A percentile compares a stretch with the other conserved stretches of the same genome.
Conservation (phyloP, 53 echinoderm and acorn worm genomes). For the Echinarachnius parma region DNA sequence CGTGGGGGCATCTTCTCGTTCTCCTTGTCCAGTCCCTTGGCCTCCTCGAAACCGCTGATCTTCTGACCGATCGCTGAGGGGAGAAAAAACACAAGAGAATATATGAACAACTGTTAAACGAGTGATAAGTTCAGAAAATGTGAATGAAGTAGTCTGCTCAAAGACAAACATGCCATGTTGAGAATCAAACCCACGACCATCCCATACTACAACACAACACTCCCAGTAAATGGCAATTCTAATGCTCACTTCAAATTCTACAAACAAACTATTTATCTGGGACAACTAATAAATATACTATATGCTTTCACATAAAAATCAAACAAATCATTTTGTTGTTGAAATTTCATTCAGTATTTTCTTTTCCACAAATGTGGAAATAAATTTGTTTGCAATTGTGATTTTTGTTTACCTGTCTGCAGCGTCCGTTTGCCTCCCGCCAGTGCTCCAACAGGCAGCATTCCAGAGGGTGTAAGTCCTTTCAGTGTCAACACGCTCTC, state of each 20-base stretch:
- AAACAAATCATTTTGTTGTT: no score
- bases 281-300: no score
- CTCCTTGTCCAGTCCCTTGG: constrained; percentile 97
- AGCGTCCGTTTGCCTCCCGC: constrained; percentile 87
- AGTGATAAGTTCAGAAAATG: no score
- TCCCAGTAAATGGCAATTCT: not conserved
- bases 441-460: constrained; percentile 83
- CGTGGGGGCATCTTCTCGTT: constrained; percentile 99
- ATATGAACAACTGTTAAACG: not conserved
- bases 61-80: constrained; percentile 94
- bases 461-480: constrained; percentile 94
- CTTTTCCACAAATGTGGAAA: no score
- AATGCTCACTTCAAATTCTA: no score
- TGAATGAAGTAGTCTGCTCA: no score
- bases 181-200: not conserved
- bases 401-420: constrained; percentile 88
- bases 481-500: constrained; percentile 95
- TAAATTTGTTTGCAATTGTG: no score
- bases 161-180: no score
- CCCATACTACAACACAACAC: not conserved
- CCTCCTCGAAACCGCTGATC: constrained; percentile 96
- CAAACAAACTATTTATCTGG: no score
- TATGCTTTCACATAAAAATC: no score
- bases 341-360: no score
- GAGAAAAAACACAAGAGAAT: not conserved